These are phyloP conservation scores for Vidua chalybeata DNA, from an alignment of 2,113 vertebrate genomes.

Conservation along the genomic window DNA sequence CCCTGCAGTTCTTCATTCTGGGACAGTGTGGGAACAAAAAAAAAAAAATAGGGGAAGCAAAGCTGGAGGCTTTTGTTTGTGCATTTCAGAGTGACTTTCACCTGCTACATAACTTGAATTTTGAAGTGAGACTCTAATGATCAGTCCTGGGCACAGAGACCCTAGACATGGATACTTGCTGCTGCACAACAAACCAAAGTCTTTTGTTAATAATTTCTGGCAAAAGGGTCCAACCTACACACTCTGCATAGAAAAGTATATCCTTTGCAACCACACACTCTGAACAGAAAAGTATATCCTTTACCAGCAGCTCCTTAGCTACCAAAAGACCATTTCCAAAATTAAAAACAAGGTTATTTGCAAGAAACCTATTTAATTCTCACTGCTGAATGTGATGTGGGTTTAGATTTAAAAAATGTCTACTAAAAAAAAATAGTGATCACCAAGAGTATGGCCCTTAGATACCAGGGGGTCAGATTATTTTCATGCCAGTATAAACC, in stretches of 20 bases:
- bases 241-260: rapidly evolving
- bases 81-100: not conserved
- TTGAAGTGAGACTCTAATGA: not conserved
- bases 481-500: not conserved
- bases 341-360: not conserved
- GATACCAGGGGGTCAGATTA: not conserved
- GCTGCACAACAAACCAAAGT: not conserved
- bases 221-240: not conserved
- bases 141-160: not conserved
- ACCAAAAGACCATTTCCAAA: not conserved
- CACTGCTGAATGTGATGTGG: not conserved
- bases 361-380: not conserved
- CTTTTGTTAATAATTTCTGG: not conserved
- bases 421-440: not conserved
- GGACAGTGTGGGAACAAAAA: not conserved
- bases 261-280: not conserved
- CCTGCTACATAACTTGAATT: not conserved
- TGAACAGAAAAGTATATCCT: not conserved
- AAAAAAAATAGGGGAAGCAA: not conserved
- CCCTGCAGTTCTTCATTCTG: not conserved
- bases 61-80: not conserved
- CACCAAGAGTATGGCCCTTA: not conserved
- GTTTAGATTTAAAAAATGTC: not conserved
- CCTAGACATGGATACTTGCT: not conserved
- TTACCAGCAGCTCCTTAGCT: not conserved